Base-by-base conservation (phyloP, 2,888 invertebrate species). In the Mechanitis messenoides region DNA sequence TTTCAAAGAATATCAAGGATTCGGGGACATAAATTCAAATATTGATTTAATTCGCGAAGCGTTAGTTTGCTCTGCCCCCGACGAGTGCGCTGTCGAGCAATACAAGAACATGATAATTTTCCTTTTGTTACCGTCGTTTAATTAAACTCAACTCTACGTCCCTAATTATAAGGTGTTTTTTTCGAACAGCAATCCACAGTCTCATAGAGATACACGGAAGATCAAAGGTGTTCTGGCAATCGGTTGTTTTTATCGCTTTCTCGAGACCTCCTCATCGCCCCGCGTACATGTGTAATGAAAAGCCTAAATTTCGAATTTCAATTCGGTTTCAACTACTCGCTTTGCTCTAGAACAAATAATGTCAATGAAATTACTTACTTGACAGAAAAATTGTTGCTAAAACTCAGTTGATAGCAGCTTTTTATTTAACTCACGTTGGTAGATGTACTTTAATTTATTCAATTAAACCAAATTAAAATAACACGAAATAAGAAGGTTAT, bases 201-300 rank as follows among this genome's bases (percentile, higher is more conserved):
- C 46, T 53, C 53, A 60, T 59, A 58, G 59, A 62, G 59, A 45
- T 45, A 38, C 46, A 55, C 60, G 59, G 60, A 58, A 79, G 79
- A 79, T 83, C 81, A 83, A 83, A 83, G 81, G 79, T 75, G 75
- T 79, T 81, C 82, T 82, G 83, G 78, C 83, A 83, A 84, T 85
- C 80, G 84, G 79, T 79, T 85, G 69, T 72, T 84, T 85, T 83
- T 83, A 83, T 83, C 80, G 83, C 81, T 81, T 81, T 80, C 76
- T 77, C 74, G 76, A 79, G 78, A 74, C 75, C 60, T 66, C 56
- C 56, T 56, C 64, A 55, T 55, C 66, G 38, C 60, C 62, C 61
- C 54, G 45, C 55, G 35, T 55, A 59, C 63, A 58, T 59, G 63
- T 59, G 61, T 61, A 66, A 66, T 66, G 60, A 66, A 65, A 61